Percentiles rank a stretch among this genome's conserved stretches.
These are phyloP conservation scores for Epinephelus lanceolatus DNA, from an alignment of 2,113 vertebrate genomes.

Conservation along the genomic window DNA sequence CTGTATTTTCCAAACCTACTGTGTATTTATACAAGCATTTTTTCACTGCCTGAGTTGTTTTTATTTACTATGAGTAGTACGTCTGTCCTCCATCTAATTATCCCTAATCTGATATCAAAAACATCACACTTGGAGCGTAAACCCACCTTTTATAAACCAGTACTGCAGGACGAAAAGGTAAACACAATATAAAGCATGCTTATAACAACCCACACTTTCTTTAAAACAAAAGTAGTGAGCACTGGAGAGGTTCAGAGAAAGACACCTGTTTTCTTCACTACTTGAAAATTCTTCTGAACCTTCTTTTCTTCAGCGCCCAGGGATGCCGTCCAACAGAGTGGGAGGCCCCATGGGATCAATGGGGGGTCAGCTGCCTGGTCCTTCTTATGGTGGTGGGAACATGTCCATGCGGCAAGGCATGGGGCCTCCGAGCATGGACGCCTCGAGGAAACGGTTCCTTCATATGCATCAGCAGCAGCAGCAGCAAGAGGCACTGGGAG, in stretches of 20 bases:
- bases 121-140: not conserved
- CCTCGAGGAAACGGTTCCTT: conserved; percentile 94
- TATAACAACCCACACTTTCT: not conserved
- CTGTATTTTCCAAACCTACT: too few species aligned
- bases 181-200: not conserved
- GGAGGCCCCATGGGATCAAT: conserved; percentile 88
- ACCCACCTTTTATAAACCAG: not conserved
- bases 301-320: conserved; percentile 84
- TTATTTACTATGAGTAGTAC: not conserved
- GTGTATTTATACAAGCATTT: not conserved
- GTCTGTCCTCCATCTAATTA: not conserved
- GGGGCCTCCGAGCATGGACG: conserved; percentile 91
- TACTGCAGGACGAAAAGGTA: not conserved
- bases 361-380: conserved; percentile 89
- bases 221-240: not conserved
- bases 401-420: conserved; percentile 91
- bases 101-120: not conserved
- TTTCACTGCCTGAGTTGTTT: not conserved
- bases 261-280: not conserved
- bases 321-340: conserved; percentile 87
- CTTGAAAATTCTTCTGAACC: not conserved
- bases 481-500: conserved; percentile 85
- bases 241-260: not conserved
- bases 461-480: conserved; percentile 87
- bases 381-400: conserved; percentile 88